Conservation (phyloP, 2,888 invertebrate genomes). For the Augochlorella aurata region DNA sequence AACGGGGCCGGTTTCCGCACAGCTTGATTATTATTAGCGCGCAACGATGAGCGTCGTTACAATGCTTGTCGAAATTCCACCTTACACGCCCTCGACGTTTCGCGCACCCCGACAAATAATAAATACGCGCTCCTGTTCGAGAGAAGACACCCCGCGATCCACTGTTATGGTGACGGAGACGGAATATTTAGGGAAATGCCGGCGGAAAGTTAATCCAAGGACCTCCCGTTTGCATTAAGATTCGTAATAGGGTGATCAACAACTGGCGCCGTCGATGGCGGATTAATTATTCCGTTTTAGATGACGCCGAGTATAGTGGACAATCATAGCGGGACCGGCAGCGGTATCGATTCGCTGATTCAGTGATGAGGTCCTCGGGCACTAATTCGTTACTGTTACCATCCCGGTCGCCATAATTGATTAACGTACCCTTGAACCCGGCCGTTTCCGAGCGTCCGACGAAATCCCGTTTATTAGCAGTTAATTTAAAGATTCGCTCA, state of each 20-base stretch:
- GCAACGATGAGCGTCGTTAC: constrained; percentile 49
- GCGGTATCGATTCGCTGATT: neutral
- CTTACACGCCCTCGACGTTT: neutral
- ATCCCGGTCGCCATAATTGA: neutral
- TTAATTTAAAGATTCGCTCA: neutral
- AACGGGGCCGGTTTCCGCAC: constrained; percentile 52
- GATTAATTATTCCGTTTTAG: constrained; percentile 2
- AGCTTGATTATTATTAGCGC: constrained; percentile 68
- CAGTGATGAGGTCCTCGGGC: neutral
- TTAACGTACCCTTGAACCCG: neutral
- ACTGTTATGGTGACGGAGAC: too few relatives aligned
- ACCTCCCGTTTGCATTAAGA: neutral
- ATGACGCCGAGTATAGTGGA: neutral
- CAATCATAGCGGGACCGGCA: neutral
- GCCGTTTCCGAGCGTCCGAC: neutral
- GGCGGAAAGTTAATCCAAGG: neutral
- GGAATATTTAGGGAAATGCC: neutral
- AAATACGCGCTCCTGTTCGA: constrained; percentile 17
- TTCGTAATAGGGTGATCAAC: neutral
- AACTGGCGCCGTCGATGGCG: neutral
- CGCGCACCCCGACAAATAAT: constrained; percentile 11
- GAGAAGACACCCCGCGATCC: too few relatives aligned
- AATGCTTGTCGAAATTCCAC: constrained; percentile 56
- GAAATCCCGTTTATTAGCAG: neutral
- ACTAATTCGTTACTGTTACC: constrained; percentile 2